Evolutionary conservation across 2,888 invertebrate genomes (phyloP), one percentile per base, ranked within the genome.

Genomic region (Torymus aiolomorphi): DNA sequence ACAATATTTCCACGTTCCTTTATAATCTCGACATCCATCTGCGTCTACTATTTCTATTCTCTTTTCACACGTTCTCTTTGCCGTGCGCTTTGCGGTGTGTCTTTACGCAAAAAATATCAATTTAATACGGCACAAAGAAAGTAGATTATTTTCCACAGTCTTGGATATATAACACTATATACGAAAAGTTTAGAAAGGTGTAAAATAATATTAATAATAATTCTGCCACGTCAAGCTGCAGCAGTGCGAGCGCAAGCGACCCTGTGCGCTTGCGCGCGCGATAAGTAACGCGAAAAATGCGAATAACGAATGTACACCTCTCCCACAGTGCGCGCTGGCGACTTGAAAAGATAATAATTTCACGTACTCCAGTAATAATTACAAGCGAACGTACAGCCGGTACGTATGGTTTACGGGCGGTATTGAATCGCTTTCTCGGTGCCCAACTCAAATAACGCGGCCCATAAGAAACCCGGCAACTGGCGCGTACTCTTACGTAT

Each of bases 201-300:
- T 76, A 72, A 72, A 62, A 24, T 54, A 80, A 76, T 80, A 80
- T 80, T 76, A 80, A 80, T 76, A 76, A 73, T 78, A 73, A 78
- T 52, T 78, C 57, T 16, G 31, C 5, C 20, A 5, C 1, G 14
- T 1, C 20, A 31, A 31, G 31, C 31, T 31, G 4, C 31, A 3
- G 31, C 31, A 31, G 4, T 31, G 4, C 5, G 31, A 3, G 31
- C 2, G 31, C 4, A 8, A 20, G 20, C 20, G 20, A 20, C 20
- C 20, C 20, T 31, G 31, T 8, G 8, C 31, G 2, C 31, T 3
- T 0, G 31, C 31, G 31, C 5, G 49, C 13, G 13, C 24, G 42
- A 70, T 51, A n/a, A 31, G 42, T 5, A n/a, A 20, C 52, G 16
- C 49, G 12, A 49, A 66, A 74, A 66, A 65, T 20, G 10, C 31